Evolutionary conservation across 2,113 vertebrate species (phyloP).

Genomic region (Cololabis saira): DNA sequence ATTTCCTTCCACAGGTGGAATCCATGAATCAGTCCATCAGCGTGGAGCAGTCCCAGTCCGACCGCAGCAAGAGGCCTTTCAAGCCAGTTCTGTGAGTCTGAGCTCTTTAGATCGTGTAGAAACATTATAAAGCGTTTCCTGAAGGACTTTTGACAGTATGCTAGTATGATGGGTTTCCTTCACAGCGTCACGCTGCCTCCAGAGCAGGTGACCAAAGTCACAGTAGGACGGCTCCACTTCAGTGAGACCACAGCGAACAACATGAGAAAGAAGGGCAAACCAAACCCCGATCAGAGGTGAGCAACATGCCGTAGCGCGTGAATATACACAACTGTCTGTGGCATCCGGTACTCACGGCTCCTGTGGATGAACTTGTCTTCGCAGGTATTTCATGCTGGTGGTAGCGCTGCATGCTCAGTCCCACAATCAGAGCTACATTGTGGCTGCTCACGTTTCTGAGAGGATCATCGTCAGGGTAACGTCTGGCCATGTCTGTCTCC

Average conservation of each 20-base stretch:
- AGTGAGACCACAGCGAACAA: constrained; percentile 98
- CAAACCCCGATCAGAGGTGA: constrained; percentile 98
- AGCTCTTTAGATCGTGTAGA: background rate
- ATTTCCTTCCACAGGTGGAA: constrained; percentile 84
- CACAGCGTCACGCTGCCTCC: constrained; percentile 91
- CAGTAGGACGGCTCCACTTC: constrained; percentile 95
- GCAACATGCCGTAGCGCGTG: background rate
- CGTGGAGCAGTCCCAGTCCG: constrained; percentile 97
- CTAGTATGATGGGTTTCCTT: constrained; percentile 12
- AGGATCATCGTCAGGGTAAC: constrained; percentile 98
- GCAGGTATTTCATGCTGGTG: constrained; percentile 98
- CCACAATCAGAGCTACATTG: constrained; percentile 94
- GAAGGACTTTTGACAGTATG: background rate
- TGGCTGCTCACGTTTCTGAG: constrained; percentile 96
- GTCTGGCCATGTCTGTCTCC: constrained; percentile 84
- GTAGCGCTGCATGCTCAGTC: constrained; percentile 94
- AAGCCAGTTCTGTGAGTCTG: constrained; percentile 95
- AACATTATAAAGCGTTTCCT: background rate
- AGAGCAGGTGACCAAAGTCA: constrained; percentile 98
- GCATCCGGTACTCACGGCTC: background rate
- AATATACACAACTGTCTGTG: background rate
- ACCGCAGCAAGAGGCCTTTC: constrained; percentile 98
- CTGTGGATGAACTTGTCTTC: constrained; percentile 19
- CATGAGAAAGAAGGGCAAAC: constrained; percentile 99
- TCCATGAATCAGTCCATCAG: constrained; percentile 98